Evolutionary conservation across 2,113 vertebrate species (phyloP), one percentile per base, ranked within the genome.

Genomic region (Megaceryle maxima): DNA sequence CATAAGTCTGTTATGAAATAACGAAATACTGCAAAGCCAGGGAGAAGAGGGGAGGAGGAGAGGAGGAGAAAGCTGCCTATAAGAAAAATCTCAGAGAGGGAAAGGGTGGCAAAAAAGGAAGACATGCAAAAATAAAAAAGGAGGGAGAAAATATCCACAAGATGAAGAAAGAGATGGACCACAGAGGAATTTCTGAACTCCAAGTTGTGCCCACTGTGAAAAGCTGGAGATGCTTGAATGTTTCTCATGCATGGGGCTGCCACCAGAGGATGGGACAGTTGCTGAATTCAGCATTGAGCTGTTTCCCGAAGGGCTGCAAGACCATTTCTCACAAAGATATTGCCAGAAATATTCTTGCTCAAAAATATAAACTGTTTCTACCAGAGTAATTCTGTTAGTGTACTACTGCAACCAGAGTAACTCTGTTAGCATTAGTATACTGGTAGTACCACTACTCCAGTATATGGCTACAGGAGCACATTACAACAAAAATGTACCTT

Each of bases 401-500:
- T 3, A 33, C 22, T 28, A 41, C 24, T 41, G 60, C 28, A 35
- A 39, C 44, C 39, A 33, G 13, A 83, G 44, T 51, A 70, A 83
- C 37, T 67, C 29, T 46, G n/a, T 79, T 44, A 67, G 73, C 59
- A 62, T 22, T n/a, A 62, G n/a, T 15, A 59, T 37, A 50, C 4
- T 2, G 28, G 44, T 4, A 69, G 43, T 10, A 29, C n/a, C 26
- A 9, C 29, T 73, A 26, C 26, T 51, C 16, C 1, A 53, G 33
- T 4, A 10, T 12, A 8, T 17, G 51, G 25, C 51, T 33, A 21
- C 17, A 50, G 24, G 39, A 90, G 60, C 21, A 33, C 9, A 2
- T 9, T 19, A 35, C 39, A 26, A 2, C 13, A 29, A 46, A 11
- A 84, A 67, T 0, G 0, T 20, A 28, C 25, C 11, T 63, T 59